A percentile compares a stretch with the other conserved stretches of the same genome.
phyloP scores from a whole-genome alignment of 2,113 vertebrate genomes.

The Saimiri boliviensis region DNA sequence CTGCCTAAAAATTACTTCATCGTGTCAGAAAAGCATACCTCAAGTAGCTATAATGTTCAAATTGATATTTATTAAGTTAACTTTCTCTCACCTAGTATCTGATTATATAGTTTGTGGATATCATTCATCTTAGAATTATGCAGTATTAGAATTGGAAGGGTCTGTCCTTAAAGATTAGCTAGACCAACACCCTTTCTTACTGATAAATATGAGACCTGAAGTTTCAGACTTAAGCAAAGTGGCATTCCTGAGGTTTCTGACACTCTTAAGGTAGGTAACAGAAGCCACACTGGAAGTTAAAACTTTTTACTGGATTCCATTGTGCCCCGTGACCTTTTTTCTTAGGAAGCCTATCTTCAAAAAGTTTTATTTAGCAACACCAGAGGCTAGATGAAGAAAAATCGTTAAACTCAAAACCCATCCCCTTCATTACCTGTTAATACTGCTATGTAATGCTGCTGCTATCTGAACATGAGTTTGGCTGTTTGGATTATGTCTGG shows the following conservation, averaged over 20 bases:
- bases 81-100: conserved; percentile 39
- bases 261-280: background rate
- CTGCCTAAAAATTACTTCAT: conserved; percentile 8
- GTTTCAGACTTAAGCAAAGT: background rate
- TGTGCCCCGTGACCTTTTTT: background rate
- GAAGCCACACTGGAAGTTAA: conserved; percentile 6
- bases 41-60: conserved; percentile 47
- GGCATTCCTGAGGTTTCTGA: background rate
- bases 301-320: background rate
- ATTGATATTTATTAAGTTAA: conserved; percentile 25
- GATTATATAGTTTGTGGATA: background rate
- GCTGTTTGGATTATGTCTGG: background rate
- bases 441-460: background rate
- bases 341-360: background rate
- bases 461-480: background rate
- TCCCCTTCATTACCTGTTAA: background rate
- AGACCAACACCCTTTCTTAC: background rate
- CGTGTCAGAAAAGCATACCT: conserved; percentile 37
- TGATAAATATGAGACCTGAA: conserved; percentile 38
- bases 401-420: background rate
- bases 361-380: conserved; percentile 29
- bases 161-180: conserved; percentile 39
- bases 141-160: background rate
- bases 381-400: background rate
- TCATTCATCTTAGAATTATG: conserved; percentile 37